Conservation (phyloP, 2,888 invertebrate genomes). For the Drosophila mayaguana region DNA sequence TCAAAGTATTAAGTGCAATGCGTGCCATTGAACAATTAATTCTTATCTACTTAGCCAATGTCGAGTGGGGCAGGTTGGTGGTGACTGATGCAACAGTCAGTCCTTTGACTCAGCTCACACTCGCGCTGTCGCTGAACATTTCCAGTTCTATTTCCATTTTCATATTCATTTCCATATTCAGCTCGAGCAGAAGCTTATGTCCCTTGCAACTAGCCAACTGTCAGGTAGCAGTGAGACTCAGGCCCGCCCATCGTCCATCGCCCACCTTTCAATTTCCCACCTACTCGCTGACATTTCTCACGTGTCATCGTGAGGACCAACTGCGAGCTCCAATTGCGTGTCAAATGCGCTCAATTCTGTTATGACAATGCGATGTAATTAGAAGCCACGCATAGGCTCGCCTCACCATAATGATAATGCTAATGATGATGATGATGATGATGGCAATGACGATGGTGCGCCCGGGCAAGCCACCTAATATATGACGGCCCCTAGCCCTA, state of each 20-base stretch:
- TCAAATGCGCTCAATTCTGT: conserved; percentile 80
- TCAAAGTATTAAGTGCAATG: conserved; percentile 78
- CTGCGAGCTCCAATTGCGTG: conserved; percentile 74
- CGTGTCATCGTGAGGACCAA: conserved; percentile 68
- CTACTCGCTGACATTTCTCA: conserved; percentile 68
- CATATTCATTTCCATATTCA: conserved; percentile 43
- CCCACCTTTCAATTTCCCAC: conserved; percentile 3
- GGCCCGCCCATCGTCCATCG: background rate
- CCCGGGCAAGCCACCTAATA: conserved; percentile 57
- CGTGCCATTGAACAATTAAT: conserved; percentile 83
- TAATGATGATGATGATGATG: conserved; percentile 46
- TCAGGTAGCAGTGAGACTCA: background rate
- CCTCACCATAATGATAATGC: conserved; percentile 31
- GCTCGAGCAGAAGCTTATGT: conserved; percentile 41
- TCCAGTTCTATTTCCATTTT: conserved; percentile 14
- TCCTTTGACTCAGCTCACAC: conserved; percentile 22
- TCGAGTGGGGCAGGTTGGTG: conserved; percentile 29
- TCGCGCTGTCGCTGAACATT: conserved; percentile 20
- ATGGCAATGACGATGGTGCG: conserved; percentile 34
- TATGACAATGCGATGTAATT: conserved; percentile 80
- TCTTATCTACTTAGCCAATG: conserved; percentile 77
- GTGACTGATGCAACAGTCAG: conserved; percentile 77
- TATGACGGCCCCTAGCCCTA: conserved; percentile 47
- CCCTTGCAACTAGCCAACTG: conserved; percentile 37
- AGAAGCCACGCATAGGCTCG: conserved; percentile 78